Evolutionary conservation across 1,140 invertebrate species (phyloP), one percentile per base, ranked within the genome.

Genomic region (Euura saliciscinereae): DNA sequence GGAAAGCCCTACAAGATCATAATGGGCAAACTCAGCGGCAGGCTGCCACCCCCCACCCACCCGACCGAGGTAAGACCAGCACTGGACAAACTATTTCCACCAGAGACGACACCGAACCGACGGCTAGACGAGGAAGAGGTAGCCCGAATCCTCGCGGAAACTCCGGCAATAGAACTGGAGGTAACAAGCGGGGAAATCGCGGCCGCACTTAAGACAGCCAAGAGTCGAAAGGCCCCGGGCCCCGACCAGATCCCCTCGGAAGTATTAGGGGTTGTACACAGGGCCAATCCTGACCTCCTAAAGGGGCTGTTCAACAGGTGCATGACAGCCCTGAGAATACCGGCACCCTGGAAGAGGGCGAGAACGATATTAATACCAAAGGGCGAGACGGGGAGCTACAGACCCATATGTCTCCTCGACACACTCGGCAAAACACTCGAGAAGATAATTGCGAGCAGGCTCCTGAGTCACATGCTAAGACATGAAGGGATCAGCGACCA

Each of bases 331-430:
- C 72, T 75, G 68, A 43, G 45, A 2, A 77, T 78, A 0, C 74
- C 72, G 4, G n/a, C 11, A 2, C 6, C 43, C 44, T 78, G 78
- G 75, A 78, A 79, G 66, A 59, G 43, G 59, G 73, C 74, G 44
- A 45, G 46, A 28, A 71, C 78, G 8, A 70, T 75, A 2, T 59
- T 78, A 2, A 45, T 77, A 0, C 65, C 13, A 5, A 75, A 79
- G 65, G 75, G 71, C 2, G 65, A 51, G 1, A 42, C 75, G 3
- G 44, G 66, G 6, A 73, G 71, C 4, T 76, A 74, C 66, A 73
- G 79, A 59, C 77, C 78, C 42, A 71, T 83, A 59, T 83, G 78
- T 66, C 43, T 82, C n/a, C 44, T 79, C 11, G 74, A 78, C 51
- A 75, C 65, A 1, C 7, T 68, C 1, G 77, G 77, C 0, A 82